Conservation (phyloP, 2,113 vertebrate species). For the Asarcornis scutulata region DNA sequence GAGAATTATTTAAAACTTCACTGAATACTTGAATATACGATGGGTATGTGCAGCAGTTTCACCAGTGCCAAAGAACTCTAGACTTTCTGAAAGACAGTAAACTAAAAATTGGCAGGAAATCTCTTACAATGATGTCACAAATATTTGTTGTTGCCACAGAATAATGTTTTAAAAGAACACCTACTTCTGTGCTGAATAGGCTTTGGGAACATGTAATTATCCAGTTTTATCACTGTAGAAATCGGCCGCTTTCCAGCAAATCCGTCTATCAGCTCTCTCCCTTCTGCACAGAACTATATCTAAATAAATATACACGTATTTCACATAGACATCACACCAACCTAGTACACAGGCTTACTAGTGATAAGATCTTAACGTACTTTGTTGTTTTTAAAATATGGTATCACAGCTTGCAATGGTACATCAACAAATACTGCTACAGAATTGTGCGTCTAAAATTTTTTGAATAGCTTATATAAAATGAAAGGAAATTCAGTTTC, state of each 20-base stretch:
- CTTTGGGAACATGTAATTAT: slow-evolving; percentile 50
- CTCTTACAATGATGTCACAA: slow-evolving; percentile 52
- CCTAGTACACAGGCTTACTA: not conserved
- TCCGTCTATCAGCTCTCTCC: not conserved
- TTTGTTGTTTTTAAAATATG: not conserved
- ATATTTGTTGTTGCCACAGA: slow-evolving; percentile 59
- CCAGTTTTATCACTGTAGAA: slow-evolving; percentile 50
- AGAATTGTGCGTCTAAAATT: not conserved
- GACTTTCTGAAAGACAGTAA: slow-evolving; percentile 69
- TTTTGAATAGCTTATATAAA: not conserved
- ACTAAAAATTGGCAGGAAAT: slow-evolving; percentile 67
- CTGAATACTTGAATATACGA: slow-evolving; percentile 76
- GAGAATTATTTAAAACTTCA: slow-evolving; percentile 81
- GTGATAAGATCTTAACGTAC: not conserved
- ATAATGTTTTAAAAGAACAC: slow-evolving; percentile 62
- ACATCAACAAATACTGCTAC: not conserved
- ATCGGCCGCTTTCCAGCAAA: slow-evolving; percentile 57
- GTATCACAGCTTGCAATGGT: not conserved
- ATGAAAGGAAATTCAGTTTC: not conserved
- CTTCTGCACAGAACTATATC: not conserved
- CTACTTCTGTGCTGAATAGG: slow-evolving; percentile 49
- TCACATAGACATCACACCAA: not conserved
- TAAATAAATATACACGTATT: not conserved
- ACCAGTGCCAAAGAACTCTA: slow-evolving; percentile 63
- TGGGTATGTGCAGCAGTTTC: slow-evolving; percentile 63